phyloP scores from a whole-genome alignment of 2,797 vertebrate species.

The Toxotes lorentzi region DNA sequence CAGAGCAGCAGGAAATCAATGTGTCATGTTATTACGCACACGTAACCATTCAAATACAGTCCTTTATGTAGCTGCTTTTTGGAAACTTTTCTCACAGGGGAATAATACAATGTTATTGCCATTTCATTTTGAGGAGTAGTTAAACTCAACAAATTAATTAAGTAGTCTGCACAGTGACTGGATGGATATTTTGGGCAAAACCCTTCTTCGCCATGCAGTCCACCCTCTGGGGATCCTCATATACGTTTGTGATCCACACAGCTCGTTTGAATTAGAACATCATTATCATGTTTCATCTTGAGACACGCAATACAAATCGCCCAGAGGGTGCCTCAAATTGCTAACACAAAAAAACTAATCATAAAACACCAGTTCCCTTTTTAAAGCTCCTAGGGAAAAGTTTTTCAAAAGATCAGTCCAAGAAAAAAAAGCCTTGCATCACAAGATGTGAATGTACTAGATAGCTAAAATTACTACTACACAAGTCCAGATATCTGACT shows the following conservation, averaged over 20 bases:
- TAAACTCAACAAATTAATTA: not conserved
- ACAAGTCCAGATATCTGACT: no score
- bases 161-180: not conserved
- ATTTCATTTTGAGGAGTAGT: constrained; percentile 5
- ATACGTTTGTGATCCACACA: not conserved
- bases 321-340: not conserved
- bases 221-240: not conserved
- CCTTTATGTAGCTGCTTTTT: constrained; percentile 10
- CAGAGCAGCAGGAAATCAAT: constrained; percentile 17
- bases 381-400: not conserved
- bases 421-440: no score
- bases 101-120: not conserved
- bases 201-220: not conserved
- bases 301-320: not conserved
- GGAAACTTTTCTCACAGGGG: constrained; percentile 6
- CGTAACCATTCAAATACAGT: constrained; percentile 3
- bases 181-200: not conserved
- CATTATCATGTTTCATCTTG: not conserved
- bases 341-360: not conserved
- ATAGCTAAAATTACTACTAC: no score
- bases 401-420: no score
- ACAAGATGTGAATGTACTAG: no score
- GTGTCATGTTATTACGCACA: constrained; percentile 20
- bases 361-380: not conserved
- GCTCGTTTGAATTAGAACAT: not conserved